Percentiles rank a stretch among this genome's conserved stretches.
These are phyloP conservation scores for Caretta caretta DNA, from an alignment of 2,113 vertebrate species.

Conservation along the genomic window DNA sequence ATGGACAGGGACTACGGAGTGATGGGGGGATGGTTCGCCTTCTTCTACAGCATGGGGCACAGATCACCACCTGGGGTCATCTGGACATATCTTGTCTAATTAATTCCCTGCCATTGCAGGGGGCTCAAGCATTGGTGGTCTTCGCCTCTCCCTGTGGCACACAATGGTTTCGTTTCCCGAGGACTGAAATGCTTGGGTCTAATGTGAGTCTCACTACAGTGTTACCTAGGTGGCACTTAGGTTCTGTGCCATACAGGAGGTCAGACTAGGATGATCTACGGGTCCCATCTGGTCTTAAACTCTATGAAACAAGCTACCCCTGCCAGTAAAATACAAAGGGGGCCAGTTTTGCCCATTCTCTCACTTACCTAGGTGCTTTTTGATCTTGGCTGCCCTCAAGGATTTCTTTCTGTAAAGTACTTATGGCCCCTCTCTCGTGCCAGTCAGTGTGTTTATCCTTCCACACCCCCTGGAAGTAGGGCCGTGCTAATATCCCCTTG, in stretches of 20 bases:
- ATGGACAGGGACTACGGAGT: no score
- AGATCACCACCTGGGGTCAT: no score
- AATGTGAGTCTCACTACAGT: no score
- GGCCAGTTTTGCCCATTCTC: background rate
- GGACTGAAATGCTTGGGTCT: background rate
- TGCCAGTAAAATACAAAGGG: background rate
- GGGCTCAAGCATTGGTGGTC: no score
- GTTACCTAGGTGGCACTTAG: background rate
- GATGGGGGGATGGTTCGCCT: no score
- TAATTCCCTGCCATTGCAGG: no score
- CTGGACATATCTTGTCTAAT: no score
- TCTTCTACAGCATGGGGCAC: no score
- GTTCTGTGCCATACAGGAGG: background rate
- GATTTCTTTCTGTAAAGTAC: background rate
- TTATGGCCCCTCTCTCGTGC: background rate
- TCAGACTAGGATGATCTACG: background rate
- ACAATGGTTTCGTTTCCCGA: no score
- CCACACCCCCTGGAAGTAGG: background rate
- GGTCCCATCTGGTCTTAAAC: background rate
- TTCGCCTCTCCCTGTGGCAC: no score
- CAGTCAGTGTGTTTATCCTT: background rate
- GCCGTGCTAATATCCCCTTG: background rate
- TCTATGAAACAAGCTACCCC: background rate
- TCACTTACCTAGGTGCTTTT: background rate
- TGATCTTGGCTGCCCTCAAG: background rate